A percentile compares a stretch with the other conserved stretches of the same genome.
Conservation (phyloP, 2,113 vertebrate genomes). For the Thunnus thynnus region DNA sequence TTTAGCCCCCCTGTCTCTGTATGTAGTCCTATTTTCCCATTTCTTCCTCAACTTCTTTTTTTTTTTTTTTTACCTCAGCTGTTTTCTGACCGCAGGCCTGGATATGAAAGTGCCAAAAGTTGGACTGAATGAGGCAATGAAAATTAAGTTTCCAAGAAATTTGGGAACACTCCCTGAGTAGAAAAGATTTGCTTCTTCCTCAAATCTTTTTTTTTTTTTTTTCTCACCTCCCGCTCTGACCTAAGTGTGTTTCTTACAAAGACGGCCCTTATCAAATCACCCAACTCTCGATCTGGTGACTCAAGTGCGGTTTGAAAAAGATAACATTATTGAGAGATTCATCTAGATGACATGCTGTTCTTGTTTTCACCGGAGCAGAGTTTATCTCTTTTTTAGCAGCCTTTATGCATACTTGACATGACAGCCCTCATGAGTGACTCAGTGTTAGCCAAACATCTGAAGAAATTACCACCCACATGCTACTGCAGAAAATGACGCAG, state of each 20-base stretch:
- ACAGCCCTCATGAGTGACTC: constrained; percentile 50
- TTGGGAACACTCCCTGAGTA: background rate
- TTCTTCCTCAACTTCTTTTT: constrained; percentile 11
- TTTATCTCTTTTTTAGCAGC: constrained; percentile 2
- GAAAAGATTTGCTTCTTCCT: background rate
- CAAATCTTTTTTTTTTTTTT: too few relatives aligned
- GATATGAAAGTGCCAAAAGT: background rate
- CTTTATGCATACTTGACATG: background rate
- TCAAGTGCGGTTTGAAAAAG: background rate
- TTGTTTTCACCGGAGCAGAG: constrained; percentile 1
- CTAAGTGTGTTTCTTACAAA: background rate
- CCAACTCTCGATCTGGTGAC: background rate
- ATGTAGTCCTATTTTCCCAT: background rate
- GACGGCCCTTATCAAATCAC: too few relatives aligned
- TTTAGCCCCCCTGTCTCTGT: constrained; percentile 6
- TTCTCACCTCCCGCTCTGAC: background rate
- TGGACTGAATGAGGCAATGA: background rate
- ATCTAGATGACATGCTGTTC: constrained; percentile 10
- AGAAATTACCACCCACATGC: constrained; percentile 61
- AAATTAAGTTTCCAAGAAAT: constrained; percentile 26
- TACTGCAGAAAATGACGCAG: constrained; percentile 53
- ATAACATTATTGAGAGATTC: background rate
- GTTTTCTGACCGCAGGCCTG: background rate
- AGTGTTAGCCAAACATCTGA: constrained; percentile 48
- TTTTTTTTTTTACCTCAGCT: background rate